Conservation (phyloP, 1,140 invertebrate species). For the Hermatobates lingyangjiaoensis region DNA sequence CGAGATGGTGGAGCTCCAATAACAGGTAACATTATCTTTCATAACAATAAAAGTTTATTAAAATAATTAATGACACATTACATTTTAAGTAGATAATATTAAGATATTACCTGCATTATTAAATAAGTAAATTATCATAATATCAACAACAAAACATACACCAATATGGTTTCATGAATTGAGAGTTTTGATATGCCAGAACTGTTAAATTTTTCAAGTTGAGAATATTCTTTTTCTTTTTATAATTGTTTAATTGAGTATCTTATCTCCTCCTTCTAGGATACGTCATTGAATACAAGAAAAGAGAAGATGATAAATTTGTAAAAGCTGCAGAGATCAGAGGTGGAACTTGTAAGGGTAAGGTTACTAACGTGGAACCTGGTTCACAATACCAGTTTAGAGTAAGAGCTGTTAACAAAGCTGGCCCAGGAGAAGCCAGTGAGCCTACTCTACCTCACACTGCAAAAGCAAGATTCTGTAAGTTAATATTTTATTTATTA, state of each 20-base stretch:
- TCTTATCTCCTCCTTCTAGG: constrained; percentile 26
- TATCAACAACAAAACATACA: too few species aligned
- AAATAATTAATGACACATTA: too few species aligned
- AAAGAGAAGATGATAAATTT: constrained; percentile 44
- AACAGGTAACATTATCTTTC: constrained; percentile 27
- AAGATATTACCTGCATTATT: too few species aligned
- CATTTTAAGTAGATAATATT: too few species aligned
- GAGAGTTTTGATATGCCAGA: too few species aligned
- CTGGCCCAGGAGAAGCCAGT: constrained; percentile 84
- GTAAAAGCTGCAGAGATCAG: constrained; percentile 54
- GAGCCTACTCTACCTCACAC: constrained; percentile 85
- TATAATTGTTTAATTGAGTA: background rate
- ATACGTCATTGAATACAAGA: constrained; percentile 79
- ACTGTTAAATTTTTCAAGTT: background rate
- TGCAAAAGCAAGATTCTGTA: constrained; percentile 80
- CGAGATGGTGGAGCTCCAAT: constrained; percentile 92
- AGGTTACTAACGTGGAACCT: constrained; percentile 65
- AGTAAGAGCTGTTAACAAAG: constrained; percentile 86
- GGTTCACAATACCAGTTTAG: constrained; percentile 92
- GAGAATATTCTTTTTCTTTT: background rate
- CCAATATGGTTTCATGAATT: too few species aligned
- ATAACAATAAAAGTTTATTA: too few species aligned
- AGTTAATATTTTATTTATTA: constrained; percentile 30
- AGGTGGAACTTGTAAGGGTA: constrained; percentile 58
- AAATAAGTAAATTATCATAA: too few species aligned